Conservation (phyloP, 2,888 invertebrate genomes). For the Drymonia ruficornis region DNA sequence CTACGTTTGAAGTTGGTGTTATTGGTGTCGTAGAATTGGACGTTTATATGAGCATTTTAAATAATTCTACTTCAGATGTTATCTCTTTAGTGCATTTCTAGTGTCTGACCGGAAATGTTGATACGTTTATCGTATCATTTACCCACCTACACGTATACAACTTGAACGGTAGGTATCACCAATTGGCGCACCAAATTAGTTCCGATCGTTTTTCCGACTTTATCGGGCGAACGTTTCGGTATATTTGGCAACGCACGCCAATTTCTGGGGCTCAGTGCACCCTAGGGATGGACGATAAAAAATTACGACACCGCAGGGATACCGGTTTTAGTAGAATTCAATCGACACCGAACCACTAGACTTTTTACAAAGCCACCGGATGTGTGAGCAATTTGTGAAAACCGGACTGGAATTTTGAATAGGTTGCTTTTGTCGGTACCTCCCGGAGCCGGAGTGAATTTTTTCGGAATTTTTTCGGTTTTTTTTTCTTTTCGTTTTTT, state of each 20-base stretch:
- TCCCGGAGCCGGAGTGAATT: constrained; percentile 24
- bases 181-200: constrained; percentile 24
- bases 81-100: too few species aligned
- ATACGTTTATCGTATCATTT: too few species aligned
- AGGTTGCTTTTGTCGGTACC: constrained; percentile 26
- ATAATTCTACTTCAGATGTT: too few species aligned
- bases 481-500: constrained; percentile 15
- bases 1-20: too few species aligned
- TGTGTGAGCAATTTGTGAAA: constrained; percentile 59
- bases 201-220: constrained; percentile 18
- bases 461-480: constrained; percentile 22
- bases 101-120: too few species aligned
- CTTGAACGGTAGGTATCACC: constrained; percentile 3
- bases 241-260: constrained; percentile 39
- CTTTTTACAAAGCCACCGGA: constrained; percentile 50
- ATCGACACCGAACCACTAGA: constrained; percentile 50
- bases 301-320: constrained; percentile 57
- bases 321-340: constrained; percentile 54
- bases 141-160: too few species aligned
- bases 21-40: too few species aligned
- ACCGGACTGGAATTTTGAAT: constrained; percentile 53
- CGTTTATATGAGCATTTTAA: too few species aligned
- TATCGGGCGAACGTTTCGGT: constrained; percentile 21
- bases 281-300: constrained; percentile 60
- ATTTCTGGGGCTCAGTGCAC: constrained; percentile 54